Base-by-base conservation (phyloP, 2,888 invertebrate genomes). In the Nemotelus nigrinus region DNA sequence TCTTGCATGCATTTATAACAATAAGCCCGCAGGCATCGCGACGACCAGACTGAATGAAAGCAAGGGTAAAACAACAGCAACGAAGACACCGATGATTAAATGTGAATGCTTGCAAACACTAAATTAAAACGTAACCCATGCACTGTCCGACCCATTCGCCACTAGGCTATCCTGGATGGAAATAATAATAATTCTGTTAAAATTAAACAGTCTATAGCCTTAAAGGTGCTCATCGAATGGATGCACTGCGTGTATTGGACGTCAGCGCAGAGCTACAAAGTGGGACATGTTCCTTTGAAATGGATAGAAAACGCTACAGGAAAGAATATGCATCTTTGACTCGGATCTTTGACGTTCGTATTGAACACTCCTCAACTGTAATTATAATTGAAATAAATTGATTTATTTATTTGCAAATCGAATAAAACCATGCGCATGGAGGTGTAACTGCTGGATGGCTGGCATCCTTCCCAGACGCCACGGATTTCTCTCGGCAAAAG, bases 361-460 rank as follows among this genome's bases (percentile, higher is more conserved):
- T 70, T 8, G 5, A 70, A 43, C 43, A 55, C 55, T 53, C 53
- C 65, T 3, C 55, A 78, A 80, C 78, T 85, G 82, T 85, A 85
- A 85, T 85, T 85, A 85, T 84, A 85, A 85, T 85, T 84, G 85
- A 85, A 85, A 85, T 85, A 84, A 85, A 85, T 85, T 85, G 85
- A 85, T 85, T 85, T 85, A 84, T 85, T 83, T 83, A 82, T 82
- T 81, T 75, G 80, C 77, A 78, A 79, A 79, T 78, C 75, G 53
- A 78, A 78, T 76, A 79, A 75, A 79, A 77, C 74, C 76, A 76
- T 67, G 65, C 67, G 70, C 55, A 43, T 10, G 70, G 70, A 70
- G 60, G 70, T 70, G 70, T 68, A 68, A 25, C 50, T n/a, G 39
- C 44, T n/a, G 7, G 44, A 48, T 68, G 7, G 50, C 39, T 39